Conservation (phyloP, 2,113 vertebrate genomes). For the Nothobranchius kuhntae region DNA sequence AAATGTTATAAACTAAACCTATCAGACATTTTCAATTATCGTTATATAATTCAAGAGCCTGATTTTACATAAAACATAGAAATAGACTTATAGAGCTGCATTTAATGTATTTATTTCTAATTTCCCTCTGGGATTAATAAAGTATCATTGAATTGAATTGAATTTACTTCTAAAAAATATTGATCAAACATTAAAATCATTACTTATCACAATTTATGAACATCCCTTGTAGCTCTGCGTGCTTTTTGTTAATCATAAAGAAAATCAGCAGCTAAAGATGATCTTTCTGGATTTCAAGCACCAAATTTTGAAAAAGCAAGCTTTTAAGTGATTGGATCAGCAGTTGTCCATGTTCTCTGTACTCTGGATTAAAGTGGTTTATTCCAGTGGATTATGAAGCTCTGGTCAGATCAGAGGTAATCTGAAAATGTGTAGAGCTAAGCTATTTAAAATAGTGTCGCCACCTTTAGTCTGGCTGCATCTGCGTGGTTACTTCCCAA, state of each 20-base stretch:
- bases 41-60: too few relatives aligned
- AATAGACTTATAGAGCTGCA: too few relatives aligned
- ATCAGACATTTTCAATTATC: too few relatives aligned
- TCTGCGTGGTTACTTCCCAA: conserved; percentile 4
- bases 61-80: too few relatives aligned
- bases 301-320: not conserved
- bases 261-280: conserved; percentile 4
- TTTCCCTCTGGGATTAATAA: too few relatives aligned
- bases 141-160: too few relatives aligned
- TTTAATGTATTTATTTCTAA: too few relatives aligned
- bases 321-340: conserved; percentile 4
- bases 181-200: not conserved
- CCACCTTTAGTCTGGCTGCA: not conserved
- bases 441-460: conserved; percentile 40
- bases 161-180: too few relatives aligned
- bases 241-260: not conserved
- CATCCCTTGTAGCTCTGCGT: not conserved
- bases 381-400: conserved; percentile 55
- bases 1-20: too few relatives aligned
- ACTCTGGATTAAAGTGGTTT: conserved; percentile 54
- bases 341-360: conserved; percentile 9
- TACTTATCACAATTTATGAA: not conserved
- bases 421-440: conserved; percentile 57
- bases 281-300: not conserved
- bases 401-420: conserved; percentile 52